phyloP scores from a whole-genome alignment of 2,888 invertebrate species.

The Ceramica pisi region DNA sequence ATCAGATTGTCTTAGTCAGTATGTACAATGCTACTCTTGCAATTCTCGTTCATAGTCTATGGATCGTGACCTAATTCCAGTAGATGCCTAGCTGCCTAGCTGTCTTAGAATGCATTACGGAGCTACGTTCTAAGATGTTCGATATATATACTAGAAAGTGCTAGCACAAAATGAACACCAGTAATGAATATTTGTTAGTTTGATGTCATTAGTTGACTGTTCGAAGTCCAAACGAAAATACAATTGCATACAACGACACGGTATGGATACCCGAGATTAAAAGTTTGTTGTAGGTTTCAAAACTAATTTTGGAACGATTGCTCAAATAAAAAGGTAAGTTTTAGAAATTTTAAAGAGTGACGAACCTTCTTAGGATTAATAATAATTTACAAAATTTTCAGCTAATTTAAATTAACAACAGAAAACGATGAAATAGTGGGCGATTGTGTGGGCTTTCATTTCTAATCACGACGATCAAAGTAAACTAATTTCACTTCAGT shows the following conservation, averaged over 20 bases:
- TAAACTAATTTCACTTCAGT: background rate
- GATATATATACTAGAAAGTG: constrained; percentile 9
- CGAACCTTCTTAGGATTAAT: background rate
- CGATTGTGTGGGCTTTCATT: background rate
- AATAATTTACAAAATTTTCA: background rate
- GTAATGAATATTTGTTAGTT: too few species aligned
- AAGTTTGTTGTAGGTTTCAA: too few species aligned
- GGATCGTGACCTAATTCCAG: constrained; percentile 49
- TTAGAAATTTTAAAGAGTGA: background rate
- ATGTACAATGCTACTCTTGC: constrained; percentile 28
- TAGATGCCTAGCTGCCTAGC: constrained; percentile 15
- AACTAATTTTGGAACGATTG: too few species aligned
- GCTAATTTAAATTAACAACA: background rate
- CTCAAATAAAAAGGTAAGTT: background rate
- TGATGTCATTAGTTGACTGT: too few species aligned
- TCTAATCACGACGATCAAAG: constrained; percentile 15
- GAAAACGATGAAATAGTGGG: background rate
- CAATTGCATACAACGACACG: too few species aligned
- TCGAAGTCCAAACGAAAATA: too few species aligned
- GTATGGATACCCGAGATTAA: too few species aligned
- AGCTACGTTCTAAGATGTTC: constrained; percentile 25
- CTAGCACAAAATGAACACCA: constrained; percentile 1
- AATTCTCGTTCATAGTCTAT: constrained; percentile 32
- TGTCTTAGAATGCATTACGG: constrained; percentile 41
- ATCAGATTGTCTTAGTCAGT: constrained; percentile 34